Evolutionary conservation across 2,888 invertebrate genomes (phyloP), one percentile per base, ranked within the genome.

Genomic region (Phlogophora meticulosa): DNA sequence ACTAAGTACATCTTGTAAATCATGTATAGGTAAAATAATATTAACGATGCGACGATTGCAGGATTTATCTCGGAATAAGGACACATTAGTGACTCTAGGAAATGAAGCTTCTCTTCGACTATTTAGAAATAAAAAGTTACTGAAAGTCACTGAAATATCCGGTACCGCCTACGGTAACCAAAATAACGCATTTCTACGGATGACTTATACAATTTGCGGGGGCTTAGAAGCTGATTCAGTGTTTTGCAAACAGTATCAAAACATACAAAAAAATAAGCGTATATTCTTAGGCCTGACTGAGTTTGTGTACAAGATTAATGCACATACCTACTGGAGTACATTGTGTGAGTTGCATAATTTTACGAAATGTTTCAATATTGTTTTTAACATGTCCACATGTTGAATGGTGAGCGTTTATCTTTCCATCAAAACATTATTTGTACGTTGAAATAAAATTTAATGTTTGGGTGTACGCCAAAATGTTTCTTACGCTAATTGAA

Each of bases 401-500:
- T 71, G 43, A 49, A 71, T 49, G 49, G 13, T 15, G 1, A 32
- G 2, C 22, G 71, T 80, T 76, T 67, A 72, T 76, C 58, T 64
- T 59, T 32, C 24, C 52, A 57, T 64, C 67, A 76, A 62, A 80
- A 62, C 58, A 77, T 72, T 68, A 68, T 76, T 80, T 64, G 48
- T 52, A 22, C 32, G 22, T n/a, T 38, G 45, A 55, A 62, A 59
- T 49, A 52, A 59, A 49, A 52, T 49, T 11, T n/a, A 9, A 38
- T 43, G 34, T 60, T 80, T 78, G 78, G 78, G 24, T 32, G 10
- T 11, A 40, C 11, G 81, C 78, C 78, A 78, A 74, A 52, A 52
- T 34, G 11, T 60, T 56, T 63, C 28, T 32, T 42, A 20, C 38
- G 10, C 38, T 58, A 63, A 71, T 76, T 76, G 56, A 11, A 22